Conservation (phyloP, 2,797 vertebrate species). For the Chiroxiphia lanceolata region DNA sequence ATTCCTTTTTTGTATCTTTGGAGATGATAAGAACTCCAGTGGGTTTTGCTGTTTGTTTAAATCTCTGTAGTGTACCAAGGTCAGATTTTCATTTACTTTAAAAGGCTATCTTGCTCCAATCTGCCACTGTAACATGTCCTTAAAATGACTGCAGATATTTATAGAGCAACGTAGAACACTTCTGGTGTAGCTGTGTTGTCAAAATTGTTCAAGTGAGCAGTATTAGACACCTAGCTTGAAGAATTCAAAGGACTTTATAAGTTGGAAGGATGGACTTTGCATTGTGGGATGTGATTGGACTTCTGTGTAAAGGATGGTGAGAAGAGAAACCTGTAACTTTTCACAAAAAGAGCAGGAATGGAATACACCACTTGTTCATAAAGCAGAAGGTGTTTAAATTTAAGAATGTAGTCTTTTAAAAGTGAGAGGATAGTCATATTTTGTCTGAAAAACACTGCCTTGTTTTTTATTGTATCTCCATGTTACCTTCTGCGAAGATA, state of each 20-base stretch:
- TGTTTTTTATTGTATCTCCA: neutral
- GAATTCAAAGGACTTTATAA: neutral
- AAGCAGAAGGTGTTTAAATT: neutral
- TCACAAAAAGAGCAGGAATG: neutral
- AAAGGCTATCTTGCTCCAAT: neutral
- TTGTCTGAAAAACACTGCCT: neutral
- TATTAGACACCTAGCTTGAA: neutral
- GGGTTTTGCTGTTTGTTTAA: neutral
- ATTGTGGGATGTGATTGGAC: neutral
- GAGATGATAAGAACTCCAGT: neutral
- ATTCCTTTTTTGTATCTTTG: neutral
- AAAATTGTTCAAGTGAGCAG: neutral
- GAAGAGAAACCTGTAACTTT: neutral
- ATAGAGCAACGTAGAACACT: neutral
- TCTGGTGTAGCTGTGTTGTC: neutral
- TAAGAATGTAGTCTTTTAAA: neutral
- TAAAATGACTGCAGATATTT: neutral
- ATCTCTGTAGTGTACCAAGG: neutral
- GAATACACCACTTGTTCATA: neutral
- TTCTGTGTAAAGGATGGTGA: neutral
- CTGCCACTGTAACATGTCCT: neutral
- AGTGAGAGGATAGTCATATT: neutral
- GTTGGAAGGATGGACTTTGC: neutral
- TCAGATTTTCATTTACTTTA: neutral
- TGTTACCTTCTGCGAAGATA: neutral